Evolutionary conservation across 1,140 invertebrate species (phyloP), one percentile per base, ranked within the genome.

Genomic region (Philotrypesis tridentata): DNA sequence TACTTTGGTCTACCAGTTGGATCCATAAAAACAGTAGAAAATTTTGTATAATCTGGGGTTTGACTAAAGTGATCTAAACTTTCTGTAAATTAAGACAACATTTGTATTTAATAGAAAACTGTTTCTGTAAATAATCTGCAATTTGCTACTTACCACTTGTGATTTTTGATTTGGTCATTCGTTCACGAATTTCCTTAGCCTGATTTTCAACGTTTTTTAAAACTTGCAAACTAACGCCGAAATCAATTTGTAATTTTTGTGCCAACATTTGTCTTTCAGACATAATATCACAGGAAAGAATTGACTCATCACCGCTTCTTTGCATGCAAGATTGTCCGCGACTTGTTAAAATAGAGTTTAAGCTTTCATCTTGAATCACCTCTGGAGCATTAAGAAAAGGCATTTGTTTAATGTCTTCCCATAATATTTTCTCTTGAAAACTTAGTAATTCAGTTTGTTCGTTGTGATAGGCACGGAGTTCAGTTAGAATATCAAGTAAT

Each of bases 141-240:
- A 79, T 73, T 61, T 79, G 33, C n/a, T 72, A 79, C 83, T 85
- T 85, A 77, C 85, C 82, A 79, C 85, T 75, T 71, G 85, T 80
- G 81, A 84, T 84, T 79, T 86, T 87, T 11, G 88, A 85, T 71
- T 83, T 87, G 0, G 82, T 80, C 80, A 90, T 87, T 65, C 87
- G 86, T 48, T 91, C 86, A 65, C 89, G 90, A 33, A 91, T 87
- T 60, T 92, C 92, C 33, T 92, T 90, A 0, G 94, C 94, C 91
- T 95, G 94, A 72, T 94, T 93, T 91, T 96, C 95, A 14, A 96
- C 93, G 88, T 95, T 95, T 68, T 94, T 92, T 85, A 94, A 92
- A 83, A 92, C 86, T 84, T 92, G 90, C 23, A 93, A 86, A 85
- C 90, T 92, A 33, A 91, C 85, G 43, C 88, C 89, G 63, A 92